Evolutionary conservation across 1,140 invertebrate genomes (phyloP).

Genomic region (Microplitis mediator): DNA sequence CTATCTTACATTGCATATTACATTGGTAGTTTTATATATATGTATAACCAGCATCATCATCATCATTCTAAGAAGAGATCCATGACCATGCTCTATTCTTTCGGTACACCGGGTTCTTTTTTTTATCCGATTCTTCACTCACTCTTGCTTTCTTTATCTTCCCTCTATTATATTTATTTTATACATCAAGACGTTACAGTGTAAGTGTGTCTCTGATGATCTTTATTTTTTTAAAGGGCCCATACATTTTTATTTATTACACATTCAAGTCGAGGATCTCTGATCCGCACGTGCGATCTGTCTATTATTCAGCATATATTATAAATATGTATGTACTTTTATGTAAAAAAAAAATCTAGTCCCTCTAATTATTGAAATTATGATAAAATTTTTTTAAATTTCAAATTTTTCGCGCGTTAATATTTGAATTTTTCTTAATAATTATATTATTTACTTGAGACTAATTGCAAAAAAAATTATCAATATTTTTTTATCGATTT

Average conservation of each 20-base stretch:
- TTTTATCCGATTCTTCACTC: not conserved
- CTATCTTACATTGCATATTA: slow-evolving; percentile 49
- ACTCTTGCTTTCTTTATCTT: not conserved
- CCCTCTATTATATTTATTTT: slow-evolving; percentile 41
- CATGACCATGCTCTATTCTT: slow-evolving; percentile 34
- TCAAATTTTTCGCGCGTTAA: too few species aligned
- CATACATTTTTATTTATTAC: not conserved
- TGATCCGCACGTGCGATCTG: not conserved
- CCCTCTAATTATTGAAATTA: too few species aligned
- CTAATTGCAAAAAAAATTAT: too few species aligned
- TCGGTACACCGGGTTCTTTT: not conserved
- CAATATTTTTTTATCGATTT: too few species aligned
- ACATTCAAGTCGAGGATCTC: not conserved
- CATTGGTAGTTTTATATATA: slow-evolving; percentile 36
- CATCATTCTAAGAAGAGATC: slow-evolving; percentile 32
- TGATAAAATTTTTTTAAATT: too few species aligned
- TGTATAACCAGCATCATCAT: too few species aligned
- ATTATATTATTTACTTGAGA: too few species aligned
- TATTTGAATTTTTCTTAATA: too few species aligned
- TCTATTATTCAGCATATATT: slow-evolving; percentile 13
- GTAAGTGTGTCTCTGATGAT: not conserved
- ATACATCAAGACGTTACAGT: slow-evolving; percentile 43
- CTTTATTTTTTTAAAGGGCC: not conserved
- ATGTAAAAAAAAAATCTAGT: too few species aligned
- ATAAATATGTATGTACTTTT: too few species aligned